Evolutionary conservation across 2,888 invertebrate species (phyloP), one percentile per base, ranked within the genome.

Genomic region (Mamestra brassicae): DNA sequence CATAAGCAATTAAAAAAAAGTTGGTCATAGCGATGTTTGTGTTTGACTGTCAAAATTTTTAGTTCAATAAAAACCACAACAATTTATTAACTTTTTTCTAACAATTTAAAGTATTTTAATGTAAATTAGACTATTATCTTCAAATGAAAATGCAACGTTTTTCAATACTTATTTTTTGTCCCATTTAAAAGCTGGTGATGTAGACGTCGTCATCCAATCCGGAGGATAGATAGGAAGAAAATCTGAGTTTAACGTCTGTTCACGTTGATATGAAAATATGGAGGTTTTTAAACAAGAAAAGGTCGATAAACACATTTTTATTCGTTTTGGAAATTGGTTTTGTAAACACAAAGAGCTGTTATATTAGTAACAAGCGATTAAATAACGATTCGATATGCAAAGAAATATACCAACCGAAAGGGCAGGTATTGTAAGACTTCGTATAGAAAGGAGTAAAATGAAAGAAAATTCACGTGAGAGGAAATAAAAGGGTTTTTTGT

Each of bases 351-450:
- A n/a, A n/a, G 4, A 55, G 36, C 26, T 26, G 26, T 26, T 26
- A 26, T 26, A 26, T 26, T 26, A 26, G 26, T 26, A 26, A 26
- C 26, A 26, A 26, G 26, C 26, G 1, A 34, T 36, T 15, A 17
- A 7, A 15, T 26, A 52, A 61, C 17, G 6, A 61, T 45, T 72
- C 38, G 61, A 34, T 52, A 6, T n/a, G 11, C 71, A 71, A 52
- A n/a, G n/a, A 1, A 13, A 2, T 13, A 0, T 42, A 15, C 3
- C 15, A 11, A n/a, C 10, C 3, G 5, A 45, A 36, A 38, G 0
- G 13, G 11, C 11, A 34, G 26, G n/a, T 47, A 58, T 71, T 42
- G 10, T n/a, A 26, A 61, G 36, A 17, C 8, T 57, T 26, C 17
- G 26, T 47, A 5, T 47, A 62, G 17, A 62, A 71, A 47, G 7